These are phyloP conservation scores for Sericinus montela DNA, from an alignment of 2,888 invertebrate genomes.

Conservation along the genomic window DNA sequence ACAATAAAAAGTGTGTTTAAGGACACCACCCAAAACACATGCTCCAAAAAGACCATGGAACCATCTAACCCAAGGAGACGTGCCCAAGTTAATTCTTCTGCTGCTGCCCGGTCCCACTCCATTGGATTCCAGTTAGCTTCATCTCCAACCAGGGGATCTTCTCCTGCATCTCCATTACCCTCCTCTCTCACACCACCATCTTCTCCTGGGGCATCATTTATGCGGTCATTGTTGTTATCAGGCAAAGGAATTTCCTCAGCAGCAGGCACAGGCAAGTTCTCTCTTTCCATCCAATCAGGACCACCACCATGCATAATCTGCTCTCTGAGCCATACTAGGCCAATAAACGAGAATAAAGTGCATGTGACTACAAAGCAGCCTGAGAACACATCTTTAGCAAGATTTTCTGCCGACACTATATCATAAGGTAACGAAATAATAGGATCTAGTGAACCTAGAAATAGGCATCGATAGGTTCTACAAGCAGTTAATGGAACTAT, in stretches of 20 bases:
- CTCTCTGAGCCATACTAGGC: conserved; percentile 97
- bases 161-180: conserved; percentile 55
- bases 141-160: conserved; percentile 82
- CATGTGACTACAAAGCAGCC: conserved; percentile 98
- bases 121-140: conserved; percentile 98
- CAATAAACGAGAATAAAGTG: conserved; percentile 97
- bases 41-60: conserved; percentile 97
- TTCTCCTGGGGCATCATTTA: conserved; percentile 55
- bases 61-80: conserved; percentile 96
- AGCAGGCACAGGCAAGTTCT: conserved; percentile 75
- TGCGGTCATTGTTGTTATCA: conserved; percentile 72
- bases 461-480: conserved; percentile 95
- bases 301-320: conserved; percentile 98
- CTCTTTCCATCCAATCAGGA: conserved; percentile 95
- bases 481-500: conserved; percentile 98
- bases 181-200: conserved; percentile 56
- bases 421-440: conserved; percentile 93
- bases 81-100: conserved; percentile 99
- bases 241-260: conserved; percentile 66
- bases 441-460: conserved; percentile 93
- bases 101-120: conserved; percentile 98
- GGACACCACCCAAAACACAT: conserved; percentile 99
- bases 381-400: conserved; percentile 95
- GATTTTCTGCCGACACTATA: conserved; percentile 94
- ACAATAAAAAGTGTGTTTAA: conserved; percentile 97